Evolutionary conservation across 1,140 invertebrate species (phyloP), one percentile per base, ranked within the genome.

Genomic region (Ridgeia piscesae): DNA sequence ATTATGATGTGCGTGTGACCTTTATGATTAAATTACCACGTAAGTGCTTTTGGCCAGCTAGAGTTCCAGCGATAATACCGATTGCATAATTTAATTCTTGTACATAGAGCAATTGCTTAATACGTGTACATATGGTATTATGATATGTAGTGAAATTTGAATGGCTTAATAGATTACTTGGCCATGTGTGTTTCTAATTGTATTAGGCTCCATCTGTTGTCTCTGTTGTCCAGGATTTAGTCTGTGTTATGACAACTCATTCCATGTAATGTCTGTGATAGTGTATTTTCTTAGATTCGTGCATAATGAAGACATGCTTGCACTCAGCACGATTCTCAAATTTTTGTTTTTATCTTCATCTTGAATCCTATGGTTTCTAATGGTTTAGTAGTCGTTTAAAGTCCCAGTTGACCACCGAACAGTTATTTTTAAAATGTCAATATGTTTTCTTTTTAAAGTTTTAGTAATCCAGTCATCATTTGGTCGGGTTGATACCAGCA

Each of bases 21-120:
- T 77, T 77, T 77, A 77, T 77, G 58, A 77, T 77, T 77, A 77
- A 31, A 77, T 77, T 77, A 77, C 58, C 58, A 77, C 58, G 58
- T 77, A 77, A 77, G 58, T 77, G 58, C 58, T 14, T 77, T 77
- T 77, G 17, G 58, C 58, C 58, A 77, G 58, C 58, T 77, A 77
- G 58, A 77, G 14, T 77, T 77, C 58, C 27, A 77, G 58, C 27
- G 17, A 77, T 77, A 77, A 77, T 77, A 21, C 58, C 58, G 27
- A 77, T 77, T 77, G 27, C 58, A 77, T 77, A 77, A 77, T 77
- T 77, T 77, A 77, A 31, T 77, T 77, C 17, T 4, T 77, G 58
- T 77, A 77, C 58, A 77, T 77, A 77, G 58, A 4, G 58, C 58
- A 77, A 77, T 77, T 77, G 58, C 58, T 77, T 77, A 77, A 77